Base-by-base conservation (phyloP, 2,797 vertebrate species). In the Merluccius polli region DNA sequence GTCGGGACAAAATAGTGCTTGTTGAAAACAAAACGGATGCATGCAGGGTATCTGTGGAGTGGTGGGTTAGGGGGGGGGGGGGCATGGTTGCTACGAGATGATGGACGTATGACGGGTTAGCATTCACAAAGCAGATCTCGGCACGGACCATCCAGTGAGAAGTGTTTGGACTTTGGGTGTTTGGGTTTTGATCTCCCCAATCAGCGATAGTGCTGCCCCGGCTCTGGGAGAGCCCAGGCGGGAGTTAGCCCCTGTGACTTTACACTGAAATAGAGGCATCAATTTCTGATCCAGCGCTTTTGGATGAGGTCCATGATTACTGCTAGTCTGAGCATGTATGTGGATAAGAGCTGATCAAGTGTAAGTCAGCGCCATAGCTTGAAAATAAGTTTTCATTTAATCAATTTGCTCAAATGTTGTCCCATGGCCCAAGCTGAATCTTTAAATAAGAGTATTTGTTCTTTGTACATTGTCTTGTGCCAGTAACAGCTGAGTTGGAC, bases 101-200 rank as follows among this genome's bases (percentile, higher is more conserved):
- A 38, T 12, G 36, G 33, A 35, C 33, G 3, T 3, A 35, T 52
- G 72, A 31, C 0, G 31, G 82, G 81, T 83, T 80, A 81, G 80
- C 86, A 13, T 90, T 91, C 91, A 92, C 90, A 92, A 91, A 92
- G 89, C 81, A 78, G 81, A 77, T 84, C 81, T 86, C 35, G 36
- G 41, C 80, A 13, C n/a, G 4, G 85, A 86, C 86, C 81, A 4
- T 18, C 70, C 33, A 75, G 77, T 68, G 35, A 27, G 27, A 4
- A 78, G 74, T 67, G 8, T 74, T 73, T 82, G 75, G 76, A 27
- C n/a, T 11, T 27, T 38, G 36, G 4, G 36, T 5, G 36, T 1
- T 38, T 38, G 36, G 10, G 24, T 65, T 65, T 16, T 12, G 59
- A 68, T 63, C 65, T 75, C 31, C 35, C 3, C 18, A 69, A 68